Conservation (phyloP, 2,888 invertebrate genomes). For the Cantharis rustica region DNA sequence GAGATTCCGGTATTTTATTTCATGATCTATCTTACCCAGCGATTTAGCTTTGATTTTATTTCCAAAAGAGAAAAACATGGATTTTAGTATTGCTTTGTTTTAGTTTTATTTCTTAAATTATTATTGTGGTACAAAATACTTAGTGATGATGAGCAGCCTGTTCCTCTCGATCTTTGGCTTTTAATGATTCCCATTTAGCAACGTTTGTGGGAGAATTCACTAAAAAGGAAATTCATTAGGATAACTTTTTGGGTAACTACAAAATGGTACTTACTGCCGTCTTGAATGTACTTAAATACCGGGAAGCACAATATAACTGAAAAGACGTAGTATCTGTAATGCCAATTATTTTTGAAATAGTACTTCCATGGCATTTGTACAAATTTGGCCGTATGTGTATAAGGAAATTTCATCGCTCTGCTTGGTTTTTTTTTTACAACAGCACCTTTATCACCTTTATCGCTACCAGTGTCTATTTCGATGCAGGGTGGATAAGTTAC, state of each 20-base stretch:
- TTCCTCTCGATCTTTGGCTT: conserved; percentile 48
- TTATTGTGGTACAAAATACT: background rate
- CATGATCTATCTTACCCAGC: too few species aligned
- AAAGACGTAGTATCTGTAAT: conserved; percentile 72
- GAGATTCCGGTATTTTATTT: too few species aligned
- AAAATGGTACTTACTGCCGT: conserved; percentile 62
- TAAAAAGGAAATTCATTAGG: conserved; percentile 44
- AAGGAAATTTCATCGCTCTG: conserved; percentile 87
- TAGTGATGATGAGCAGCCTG: conserved; percentile 32
- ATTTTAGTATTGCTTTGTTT: too few species aligned
- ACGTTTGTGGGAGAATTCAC: conserved; percentile 59
- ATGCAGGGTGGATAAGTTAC: background rate
- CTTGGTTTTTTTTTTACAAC: conserved; percentile 33
- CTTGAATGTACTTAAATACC: conserved; percentile 76
- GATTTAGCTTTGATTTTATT: too few species aligned
- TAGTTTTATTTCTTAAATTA: background rate
- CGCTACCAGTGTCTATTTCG: background rate
- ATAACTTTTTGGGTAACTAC: background rate
- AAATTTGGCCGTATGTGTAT: conserved; percentile 80
- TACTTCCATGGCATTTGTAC: conserved; percentile 80
- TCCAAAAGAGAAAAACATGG: too few species aligned
- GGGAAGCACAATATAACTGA: conserved; percentile 66
- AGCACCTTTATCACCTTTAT: too few species aligned
- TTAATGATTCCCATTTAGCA: conserved; percentile 57
- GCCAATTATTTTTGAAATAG: conserved; percentile 77